These are phyloP conservation scores for Orius laevigatus DNA, from an alignment of 1,140 invertebrate genomes.

Conservation along the genomic window DNA sequence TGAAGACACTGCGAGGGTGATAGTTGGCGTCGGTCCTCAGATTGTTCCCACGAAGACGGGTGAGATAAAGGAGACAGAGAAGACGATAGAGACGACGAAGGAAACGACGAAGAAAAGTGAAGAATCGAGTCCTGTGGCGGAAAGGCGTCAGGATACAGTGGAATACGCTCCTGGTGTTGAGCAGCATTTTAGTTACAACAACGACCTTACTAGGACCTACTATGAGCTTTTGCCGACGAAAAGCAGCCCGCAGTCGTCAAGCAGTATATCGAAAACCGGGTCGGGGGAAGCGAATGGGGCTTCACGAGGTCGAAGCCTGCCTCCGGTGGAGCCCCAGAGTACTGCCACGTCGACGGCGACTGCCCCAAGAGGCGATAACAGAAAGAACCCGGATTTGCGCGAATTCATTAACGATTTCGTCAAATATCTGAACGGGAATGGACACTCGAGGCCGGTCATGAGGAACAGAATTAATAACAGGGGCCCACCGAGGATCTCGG, in stretches of 20 bases:
- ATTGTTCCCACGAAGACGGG: too few species aligned
- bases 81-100: too few species aligned
- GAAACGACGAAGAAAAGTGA: too few species aligned
- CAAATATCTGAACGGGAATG: conserved; percentile 69
- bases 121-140: too few species aligned
- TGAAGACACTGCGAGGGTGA: too few species aligned
- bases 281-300: conserved; percentile 14
- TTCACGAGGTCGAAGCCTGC: conserved; percentile 8
- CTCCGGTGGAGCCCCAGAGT: conserved; percentile 19
- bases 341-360: conserved; percentile 48
- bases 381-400: conserved; percentile 59
- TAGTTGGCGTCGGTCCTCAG: too few species aligned
- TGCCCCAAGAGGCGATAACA: conserved; percentile 23
- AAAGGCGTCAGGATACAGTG: background rate
- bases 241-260: background rate
- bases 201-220: conserved; percentile 2
- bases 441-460: conserved; percentile 26
- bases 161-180: conserved; percentile 4
- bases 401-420: conserved; percentile 83
- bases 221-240: conserved; percentile 11
- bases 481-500: conserved; percentile 65
- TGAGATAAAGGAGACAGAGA: too few species aligned
- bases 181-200: conserved; percentile 10
- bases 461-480: conserved; percentile 70
- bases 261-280: conserved; percentile 2